Evolutionary conservation across 2,113 vertebrate genomes (phyloP).

Genomic region (Paralichthys olivaceus): DNA sequence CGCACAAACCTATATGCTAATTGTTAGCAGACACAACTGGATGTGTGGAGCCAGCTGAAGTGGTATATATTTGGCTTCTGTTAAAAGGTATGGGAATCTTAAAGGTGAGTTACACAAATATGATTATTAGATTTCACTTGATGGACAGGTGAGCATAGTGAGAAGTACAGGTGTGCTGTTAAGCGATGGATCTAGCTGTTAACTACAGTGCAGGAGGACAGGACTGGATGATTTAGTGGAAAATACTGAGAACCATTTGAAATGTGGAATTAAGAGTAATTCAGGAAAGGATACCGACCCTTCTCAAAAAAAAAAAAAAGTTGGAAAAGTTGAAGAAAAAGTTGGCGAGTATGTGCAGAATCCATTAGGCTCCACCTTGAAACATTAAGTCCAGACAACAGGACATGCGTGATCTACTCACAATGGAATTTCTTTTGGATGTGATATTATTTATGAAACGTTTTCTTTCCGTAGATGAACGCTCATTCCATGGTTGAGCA

Average conservation of each 20-base stretch:
- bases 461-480: not conserved
- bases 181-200: slow-evolving; percentile 37
- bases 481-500: slow-evolving; percentile 32
- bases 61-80: slow-evolving; percentile 64
- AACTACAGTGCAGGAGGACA: slow-evolving; percentile 28
- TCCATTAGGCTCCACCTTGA: slow-evolving; percentile 18
- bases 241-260: slow-evolving; percentile 58
- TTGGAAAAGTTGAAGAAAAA: slow-evolving; percentile 22
- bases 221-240: slow-evolving; percentile 54
- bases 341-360: not conserved
- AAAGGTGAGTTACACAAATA: slow-evolving; percentile 68
- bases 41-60: slow-evolving; percentile 58
- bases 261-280: slow-evolving; percentile 54
- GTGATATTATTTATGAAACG: slow-evolving; percentile 33
- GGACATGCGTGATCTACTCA: slow-evolving; percentile 17
- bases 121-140: slow-evolving; percentile 68
- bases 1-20: slow-evolving; percentile 73
- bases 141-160: slow-evolving; percentile 69
- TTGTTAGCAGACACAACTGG: slow-evolving; percentile 76
- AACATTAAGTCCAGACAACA: slow-evolving; percentile 22
- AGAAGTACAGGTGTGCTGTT: slow-evolving; percentile 61
- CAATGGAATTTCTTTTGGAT: slow-evolving; percentile 42
- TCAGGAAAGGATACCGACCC: slow-evolving; percentile 39
- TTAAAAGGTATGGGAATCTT: slow-evolving; percentile 56
- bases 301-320: slow-evolving; percentile 7